A percentile compares a stretch with the other conserved stretches of the same genome.
Evolutionary conservation across 2,113 vertebrate genomes (phyloP).

Genomic region (Semnornis frantzii): DNA sequence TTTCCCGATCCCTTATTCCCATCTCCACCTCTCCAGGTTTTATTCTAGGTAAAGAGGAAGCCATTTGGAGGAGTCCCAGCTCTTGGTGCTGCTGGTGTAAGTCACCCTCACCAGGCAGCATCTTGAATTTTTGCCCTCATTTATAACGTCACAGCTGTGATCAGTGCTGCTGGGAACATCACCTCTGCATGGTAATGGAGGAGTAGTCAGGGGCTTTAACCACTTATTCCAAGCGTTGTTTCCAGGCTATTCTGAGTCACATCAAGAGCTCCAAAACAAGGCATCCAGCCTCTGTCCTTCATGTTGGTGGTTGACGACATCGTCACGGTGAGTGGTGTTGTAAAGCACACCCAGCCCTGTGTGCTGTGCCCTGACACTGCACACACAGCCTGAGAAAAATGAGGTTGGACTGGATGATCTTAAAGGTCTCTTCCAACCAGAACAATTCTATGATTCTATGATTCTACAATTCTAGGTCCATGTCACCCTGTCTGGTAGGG

Average conservation of each 20-base stretch:
- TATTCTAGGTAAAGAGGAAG: neutral
- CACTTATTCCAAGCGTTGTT: slow-evolving; percentile 12
- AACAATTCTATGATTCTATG: neutral
- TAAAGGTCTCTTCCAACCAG: neutral
- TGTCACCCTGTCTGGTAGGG: neutral
- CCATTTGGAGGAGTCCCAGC: neutral
- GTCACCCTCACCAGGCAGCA: neutral
- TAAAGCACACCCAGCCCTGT: neutral
- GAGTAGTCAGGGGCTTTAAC: neutral
- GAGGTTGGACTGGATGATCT: neutral
- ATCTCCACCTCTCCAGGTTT: neutral
- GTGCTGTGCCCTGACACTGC: neutral
- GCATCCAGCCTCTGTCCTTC: neutral
- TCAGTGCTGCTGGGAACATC: accelerated
- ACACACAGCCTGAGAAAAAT: neutral
- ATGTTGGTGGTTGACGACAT: accelerated
- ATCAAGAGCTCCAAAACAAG: neutral
- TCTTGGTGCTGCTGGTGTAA: neutral
- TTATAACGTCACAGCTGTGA: neutral
- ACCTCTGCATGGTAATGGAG: neutral
- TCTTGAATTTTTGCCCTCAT: neutral
- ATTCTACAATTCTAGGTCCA: neutral
- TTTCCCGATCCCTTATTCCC: neutral
- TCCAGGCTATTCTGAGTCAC: neutral
- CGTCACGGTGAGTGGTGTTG: neutral